These are phyloP conservation scores for Orthosia gothica DNA, from an alignment of 2,888 invertebrate genomes.

Conservation along the genomic window DNA sequence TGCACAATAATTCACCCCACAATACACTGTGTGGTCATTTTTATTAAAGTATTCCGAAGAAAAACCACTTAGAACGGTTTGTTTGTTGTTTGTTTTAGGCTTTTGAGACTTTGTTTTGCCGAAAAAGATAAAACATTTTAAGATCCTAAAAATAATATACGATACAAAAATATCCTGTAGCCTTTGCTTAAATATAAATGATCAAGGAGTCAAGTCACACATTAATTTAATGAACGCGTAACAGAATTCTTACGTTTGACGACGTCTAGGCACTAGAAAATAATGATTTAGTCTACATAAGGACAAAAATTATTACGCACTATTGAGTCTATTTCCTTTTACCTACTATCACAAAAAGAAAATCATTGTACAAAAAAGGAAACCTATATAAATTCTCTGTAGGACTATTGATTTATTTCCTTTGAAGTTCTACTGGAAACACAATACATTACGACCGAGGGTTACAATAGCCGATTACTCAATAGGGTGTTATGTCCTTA, in stretches of 20 bases:
- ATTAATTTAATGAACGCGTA: constrained; percentile 2
- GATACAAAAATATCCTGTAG: background rate
- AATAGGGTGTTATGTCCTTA: constrained; percentile 26
- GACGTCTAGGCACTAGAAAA: constrained; percentile 6
- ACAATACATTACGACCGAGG: constrained; percentile 38
- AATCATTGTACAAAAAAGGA: constrained; percentile 22
- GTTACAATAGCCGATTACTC: constrained; percentile 45
- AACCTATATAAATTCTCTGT: constrained; percentile 19
- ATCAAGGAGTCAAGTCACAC: constrained; percentile 12
- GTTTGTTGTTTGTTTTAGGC: constrained; percentile 16
- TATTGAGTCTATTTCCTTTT: background rate
- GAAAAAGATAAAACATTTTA: background rate
- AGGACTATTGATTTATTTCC: constrained; percentile 42
- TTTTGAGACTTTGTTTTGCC: constrained; percentile 4
- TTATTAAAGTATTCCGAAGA: constrained; percentile 25
- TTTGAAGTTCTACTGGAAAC: constrained; percentile 45
- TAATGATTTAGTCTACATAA: background rate
- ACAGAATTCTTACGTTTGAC: constrained; percentile 1
- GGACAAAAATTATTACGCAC: background rate
- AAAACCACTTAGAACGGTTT: constrained; percentile 1
- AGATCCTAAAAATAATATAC: constrained; percentile 1
- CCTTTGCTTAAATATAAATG: background rate
- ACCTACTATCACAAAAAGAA: constrained; percentile 27
- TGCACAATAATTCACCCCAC: constrained; percentile 46
- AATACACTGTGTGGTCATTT: constrained; percentile 33